phyloP scores from a whole-genome alignment of 2,113 vertebrate species.

The Seriola aureovittata region DNA sequence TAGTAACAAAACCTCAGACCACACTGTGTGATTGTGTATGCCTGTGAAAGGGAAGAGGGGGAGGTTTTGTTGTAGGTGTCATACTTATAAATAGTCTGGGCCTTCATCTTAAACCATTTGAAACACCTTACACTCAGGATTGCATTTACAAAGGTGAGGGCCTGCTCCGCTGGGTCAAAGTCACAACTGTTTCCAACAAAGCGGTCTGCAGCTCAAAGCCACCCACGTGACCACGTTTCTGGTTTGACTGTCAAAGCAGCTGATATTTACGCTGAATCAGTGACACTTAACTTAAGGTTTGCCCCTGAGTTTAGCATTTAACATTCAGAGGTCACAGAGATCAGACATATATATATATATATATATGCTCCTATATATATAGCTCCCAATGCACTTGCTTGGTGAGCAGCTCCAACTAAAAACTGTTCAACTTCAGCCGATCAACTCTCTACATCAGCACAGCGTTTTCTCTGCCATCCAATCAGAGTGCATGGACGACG shows the following conservation, averaged over 20 bases:
- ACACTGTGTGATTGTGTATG: conserved; percentile 58
- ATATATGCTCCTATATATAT: too few species aligned
- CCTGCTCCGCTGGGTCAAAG: not conserved
- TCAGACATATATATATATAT: too few species aligned
- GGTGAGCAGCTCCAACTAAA: too few species aligned
- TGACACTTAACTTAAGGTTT: too few species aligned
- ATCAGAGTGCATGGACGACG: too few species aligned
- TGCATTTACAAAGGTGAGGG: not conserved
- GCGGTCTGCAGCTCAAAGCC: not conserved
- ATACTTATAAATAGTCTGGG: conserved; percentile 63
- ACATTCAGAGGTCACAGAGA: too few species aligned
- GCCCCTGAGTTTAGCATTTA: too few species aligned
- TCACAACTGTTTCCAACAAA: conserved; percentile 12
- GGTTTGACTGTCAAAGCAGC: not conserved
- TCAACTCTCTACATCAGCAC: too few species aligned
- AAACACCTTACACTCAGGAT: conserved; percentile 23
- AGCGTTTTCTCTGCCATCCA: too few species aligned
- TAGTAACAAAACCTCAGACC: conserved; percentile 79
- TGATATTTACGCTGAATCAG: not conserved
- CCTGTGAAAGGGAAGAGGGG: conserved; percentile 22
- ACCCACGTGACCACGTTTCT: not conserved
- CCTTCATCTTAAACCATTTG: conserved; percentile 17
- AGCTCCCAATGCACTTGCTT: too few species aligned
- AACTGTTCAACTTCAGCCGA: too few species aligned
- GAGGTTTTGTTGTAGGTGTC: conserved; percentile 34